phyloP scores from a whole-genome alignment of 2,113 vertebrate genomes.

The Cyprinodon brontotheroides region DNA sequence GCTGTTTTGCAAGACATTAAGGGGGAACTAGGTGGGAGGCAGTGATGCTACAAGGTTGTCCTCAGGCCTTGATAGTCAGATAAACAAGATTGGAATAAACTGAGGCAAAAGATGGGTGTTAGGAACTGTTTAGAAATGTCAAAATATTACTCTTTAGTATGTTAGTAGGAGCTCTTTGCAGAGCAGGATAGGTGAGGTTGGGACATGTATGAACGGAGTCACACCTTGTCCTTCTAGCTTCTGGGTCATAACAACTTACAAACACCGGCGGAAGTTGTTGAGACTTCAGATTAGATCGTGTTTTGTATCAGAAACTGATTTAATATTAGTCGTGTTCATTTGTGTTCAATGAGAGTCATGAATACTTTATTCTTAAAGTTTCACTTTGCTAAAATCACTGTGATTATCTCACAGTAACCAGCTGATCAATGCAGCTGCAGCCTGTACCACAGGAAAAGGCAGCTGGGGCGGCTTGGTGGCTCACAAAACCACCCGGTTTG shows the following conservation, averaged over 20 bases:
- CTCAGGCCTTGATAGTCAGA: slow-evolving; percentile 23
- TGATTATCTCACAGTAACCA: slow-evolving; percentile 4
- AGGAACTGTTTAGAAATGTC: slow-evolving; percentile 12
- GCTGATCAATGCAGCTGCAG: slow-evolving; percentile 26
- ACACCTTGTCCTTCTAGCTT: slow-evolving; percentile 11
- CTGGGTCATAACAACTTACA: neutral
- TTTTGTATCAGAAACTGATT: neutral
- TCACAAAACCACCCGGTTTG: slow-evolving; percentile 46
- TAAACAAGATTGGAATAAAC: slow-evolving; percentile 27
- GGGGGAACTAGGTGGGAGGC: slow-evolving; percentile 33
- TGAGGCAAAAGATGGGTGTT: neutral
- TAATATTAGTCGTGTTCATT: neutral
- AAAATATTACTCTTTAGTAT: slow-evolving; percentile 10
- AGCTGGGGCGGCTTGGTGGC: slow-evolving; percentile 57
- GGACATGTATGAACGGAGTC: slow-evolving; percentile 9
- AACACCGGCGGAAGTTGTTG: neutral
- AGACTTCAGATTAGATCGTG: neutral
- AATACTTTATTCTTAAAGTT: neutral
- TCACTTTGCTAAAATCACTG: neutral
- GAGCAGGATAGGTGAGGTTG: neutral
- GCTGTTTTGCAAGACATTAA: slow-evolving; percentile 21
- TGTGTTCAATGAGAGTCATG: neutral
- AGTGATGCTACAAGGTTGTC: slow-evolving; percentile 41
- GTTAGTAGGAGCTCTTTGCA: slow-evolving; percentile 7
- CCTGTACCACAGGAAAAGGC: slow-evolving; percentile 73